phyloP scores from a whole-genome alignment of 2,113 vertebrate genomes.

The Vulpes vulpes region DNA sequence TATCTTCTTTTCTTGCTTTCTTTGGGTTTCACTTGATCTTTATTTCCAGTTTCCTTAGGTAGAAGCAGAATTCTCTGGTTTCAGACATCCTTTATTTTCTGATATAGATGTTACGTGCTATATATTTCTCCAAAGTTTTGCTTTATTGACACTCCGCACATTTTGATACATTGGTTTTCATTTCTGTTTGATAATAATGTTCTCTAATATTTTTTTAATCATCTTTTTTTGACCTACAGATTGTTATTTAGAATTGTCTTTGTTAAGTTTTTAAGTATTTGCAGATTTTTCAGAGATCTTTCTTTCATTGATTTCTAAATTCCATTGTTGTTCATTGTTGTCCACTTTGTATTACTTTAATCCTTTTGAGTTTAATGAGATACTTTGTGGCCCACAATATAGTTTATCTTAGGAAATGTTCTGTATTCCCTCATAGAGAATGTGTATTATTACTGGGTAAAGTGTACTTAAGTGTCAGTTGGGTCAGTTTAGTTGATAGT shows the following conservation, averaged over 20 bases:
- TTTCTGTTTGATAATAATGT: not conserved
- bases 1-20: not conserved
- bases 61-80: not conserved
- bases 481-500: not conserved
- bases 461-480: not conserved
- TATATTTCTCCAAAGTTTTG: not conserved
- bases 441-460: not conserved
- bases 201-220: not conserved
- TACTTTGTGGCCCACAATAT: not conserved
- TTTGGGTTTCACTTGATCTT: not conserved
- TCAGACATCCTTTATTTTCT: not conserved
- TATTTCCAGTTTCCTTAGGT: not conserved
- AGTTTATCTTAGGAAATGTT: not conserved
- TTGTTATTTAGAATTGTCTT: not conserved
- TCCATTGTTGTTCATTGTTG: not conserved
- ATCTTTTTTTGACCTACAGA: not conserved
- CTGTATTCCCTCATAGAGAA: not conserved
- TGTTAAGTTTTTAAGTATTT: not conserved
- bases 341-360: not conserved
- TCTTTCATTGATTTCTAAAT: not conserved
- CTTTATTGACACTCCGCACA: not conserved
- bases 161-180: not conserved
- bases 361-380: not conserved
- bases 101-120: not conserved
- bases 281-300: not conserved